Percentiles rank a stretch among this genome's conserved stretches.
Conservation (phyloP, 2,113 vertebrate species). For the Pipa parva region DNA sequence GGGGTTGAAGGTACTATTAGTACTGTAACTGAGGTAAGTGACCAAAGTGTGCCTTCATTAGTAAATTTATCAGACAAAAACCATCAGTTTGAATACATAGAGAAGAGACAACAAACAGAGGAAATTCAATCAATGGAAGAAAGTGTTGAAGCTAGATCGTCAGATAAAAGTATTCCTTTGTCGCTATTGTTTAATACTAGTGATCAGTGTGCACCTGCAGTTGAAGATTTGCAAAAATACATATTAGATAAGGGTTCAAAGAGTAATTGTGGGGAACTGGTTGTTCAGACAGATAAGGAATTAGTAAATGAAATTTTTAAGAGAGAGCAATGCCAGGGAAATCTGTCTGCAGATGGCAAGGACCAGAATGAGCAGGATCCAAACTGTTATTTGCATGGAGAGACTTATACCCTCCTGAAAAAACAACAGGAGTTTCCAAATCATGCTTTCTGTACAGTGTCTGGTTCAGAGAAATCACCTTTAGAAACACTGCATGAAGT, state of each 20-base stretch:
- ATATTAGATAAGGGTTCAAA: too few species aligned
- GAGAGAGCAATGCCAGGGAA: too few species aligned
- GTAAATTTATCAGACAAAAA: too few species aligned
- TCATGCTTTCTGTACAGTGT: neutral
- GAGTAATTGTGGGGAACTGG: neutral
- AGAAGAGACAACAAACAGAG: neutral
- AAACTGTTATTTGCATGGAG: neutral
- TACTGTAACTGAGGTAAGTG: neutral
- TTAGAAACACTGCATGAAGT: slow-evolving; percentile 20
- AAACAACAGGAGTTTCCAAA: neutral
- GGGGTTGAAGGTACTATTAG: neutral
- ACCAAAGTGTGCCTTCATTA: slow-evolving; percentile 6
- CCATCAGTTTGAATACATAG: neutral
- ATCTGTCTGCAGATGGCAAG: neutral
- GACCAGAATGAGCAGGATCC: slow-evolving; percentile 1
- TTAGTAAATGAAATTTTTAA: neutral
- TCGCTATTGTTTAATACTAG: neutral
- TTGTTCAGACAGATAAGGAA: neutral
- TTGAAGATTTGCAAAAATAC: neutral
- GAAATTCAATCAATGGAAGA: neutral
- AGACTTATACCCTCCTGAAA: neutral
- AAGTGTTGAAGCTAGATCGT: neutral
- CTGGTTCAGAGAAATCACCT: neutral
- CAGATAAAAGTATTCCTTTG: neutral
- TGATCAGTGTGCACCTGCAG: neutral